Evolutionary conservation across 1,140 invertebrate species (phyloP).

Genomic region (Aphelenchoides avenae): DNA sequence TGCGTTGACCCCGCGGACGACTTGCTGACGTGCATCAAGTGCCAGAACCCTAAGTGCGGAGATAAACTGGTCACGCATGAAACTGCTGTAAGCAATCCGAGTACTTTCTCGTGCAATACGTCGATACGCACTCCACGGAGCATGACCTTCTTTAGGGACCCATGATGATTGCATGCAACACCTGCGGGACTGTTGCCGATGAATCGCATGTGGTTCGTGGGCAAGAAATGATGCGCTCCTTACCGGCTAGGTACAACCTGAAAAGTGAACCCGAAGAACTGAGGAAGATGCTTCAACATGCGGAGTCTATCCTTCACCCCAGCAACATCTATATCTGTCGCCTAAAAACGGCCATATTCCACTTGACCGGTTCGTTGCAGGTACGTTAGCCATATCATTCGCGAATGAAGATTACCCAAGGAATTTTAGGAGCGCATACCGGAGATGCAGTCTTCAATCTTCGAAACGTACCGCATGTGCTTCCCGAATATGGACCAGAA

Average conservation of each 20-base stretch:
- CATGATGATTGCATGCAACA: slow-evolving; percentile 10
- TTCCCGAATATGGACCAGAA: too few relatives aligned
- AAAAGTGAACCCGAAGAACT: slow-evolving; percentile 8
- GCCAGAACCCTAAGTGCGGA: slow-evolving; percentile 38
- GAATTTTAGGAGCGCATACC: not conserved
- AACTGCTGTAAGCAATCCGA: too few relatives aligned
- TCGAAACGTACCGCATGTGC: too few relatives aligned
- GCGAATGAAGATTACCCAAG: not conserved
- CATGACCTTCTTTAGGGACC: too few relatives aligned
- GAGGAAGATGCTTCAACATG: not conserved
- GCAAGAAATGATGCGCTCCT: slow-evolving; percentile 24
- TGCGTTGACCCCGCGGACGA: slow-evolving; percentile 45
- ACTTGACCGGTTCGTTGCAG: slow-evolving; percentile 20
- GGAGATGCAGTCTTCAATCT: not conserved
- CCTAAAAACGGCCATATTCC: slow-evolving; percentile 24
- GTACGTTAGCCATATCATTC: not conserved
- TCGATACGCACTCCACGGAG: too few relatives aligned
- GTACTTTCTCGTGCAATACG: too few relatives aligned
- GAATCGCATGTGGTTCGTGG: slow-evolving; percentile 15
- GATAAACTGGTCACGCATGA: slow-evolving; percentile 35
- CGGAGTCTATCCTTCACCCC: slow-evolving; percentile 16
- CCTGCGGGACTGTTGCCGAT: slow-evolving; percentile 20
- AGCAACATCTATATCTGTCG: slow-evolving; percentile 22
- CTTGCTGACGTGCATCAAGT: slow-evolving; percentile 34
- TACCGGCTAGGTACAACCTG: slow-evolving; percentile 6